Percentiles rank a stretch among this genome's conserved stretches.
Conservation (phyloP, 2,113 vertebrate genomes). For the Natator depressus region DNA sequence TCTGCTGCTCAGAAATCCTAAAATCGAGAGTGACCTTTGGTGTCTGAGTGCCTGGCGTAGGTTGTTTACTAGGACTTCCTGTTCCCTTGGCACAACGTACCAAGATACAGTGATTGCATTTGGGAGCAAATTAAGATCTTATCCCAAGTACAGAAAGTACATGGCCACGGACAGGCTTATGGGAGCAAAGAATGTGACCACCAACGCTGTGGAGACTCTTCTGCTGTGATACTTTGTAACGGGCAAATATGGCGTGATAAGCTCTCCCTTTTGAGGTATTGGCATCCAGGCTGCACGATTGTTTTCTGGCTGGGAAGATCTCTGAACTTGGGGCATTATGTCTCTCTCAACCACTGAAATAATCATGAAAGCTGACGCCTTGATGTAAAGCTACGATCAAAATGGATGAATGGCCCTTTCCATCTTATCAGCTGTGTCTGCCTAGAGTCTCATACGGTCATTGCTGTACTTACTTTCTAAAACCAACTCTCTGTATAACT, state of each 20-base stretch:
- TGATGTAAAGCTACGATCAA: background rate
- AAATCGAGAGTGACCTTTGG: background rate
- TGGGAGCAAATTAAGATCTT: background rate
- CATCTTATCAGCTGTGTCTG: rapidly evolving
- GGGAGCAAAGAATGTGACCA: background rate
- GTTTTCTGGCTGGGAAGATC: background rate
- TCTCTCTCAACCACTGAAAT: background rate
- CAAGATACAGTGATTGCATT: background rate
- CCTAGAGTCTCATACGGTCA: background rate
- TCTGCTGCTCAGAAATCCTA: background rate
- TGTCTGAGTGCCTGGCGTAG: background rate
- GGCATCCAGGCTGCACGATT: rapidly evolving
- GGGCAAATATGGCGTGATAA: background rate
- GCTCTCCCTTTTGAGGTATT: background rate
- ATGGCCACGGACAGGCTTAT: background rate
- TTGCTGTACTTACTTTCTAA: background rate
- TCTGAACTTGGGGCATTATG: background rate
- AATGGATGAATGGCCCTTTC: rapidly evolving
- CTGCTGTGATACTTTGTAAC: rapidly evolving
- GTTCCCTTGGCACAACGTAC: background rate
- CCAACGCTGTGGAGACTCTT: rapidly evolving
- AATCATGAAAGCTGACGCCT: background rate
- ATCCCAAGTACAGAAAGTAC: background rate
- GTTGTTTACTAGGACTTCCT: background rate
- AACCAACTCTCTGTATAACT: too few relatives aligned